These are phyloP conservation scores for Oxycera nigricornis DNA, from an alignment of 2,888 invertebrate species.

Conservation along the genomic window DNA sequence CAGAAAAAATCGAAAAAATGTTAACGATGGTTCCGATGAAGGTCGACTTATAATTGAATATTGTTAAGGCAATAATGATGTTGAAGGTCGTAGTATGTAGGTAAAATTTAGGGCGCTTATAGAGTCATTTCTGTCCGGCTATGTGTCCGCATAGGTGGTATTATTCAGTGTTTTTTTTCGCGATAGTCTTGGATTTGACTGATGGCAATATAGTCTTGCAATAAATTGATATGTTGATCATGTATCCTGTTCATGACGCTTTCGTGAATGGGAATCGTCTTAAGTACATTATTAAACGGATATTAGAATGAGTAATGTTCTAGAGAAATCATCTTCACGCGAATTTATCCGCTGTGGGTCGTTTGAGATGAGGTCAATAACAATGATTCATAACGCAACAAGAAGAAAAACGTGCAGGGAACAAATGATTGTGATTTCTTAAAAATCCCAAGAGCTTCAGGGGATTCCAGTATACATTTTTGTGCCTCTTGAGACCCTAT, in stretches of 20 bases:
- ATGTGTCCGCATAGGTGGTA: background rate
- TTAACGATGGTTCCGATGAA: background rate
- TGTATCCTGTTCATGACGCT: background rate
- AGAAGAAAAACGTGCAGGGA: background rate
- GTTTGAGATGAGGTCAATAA: constrained; percentile 10
- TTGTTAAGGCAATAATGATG: constrained; percentile 3
- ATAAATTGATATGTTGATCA: background rate
- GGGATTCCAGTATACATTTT: too few species aligned
- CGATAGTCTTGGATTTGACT: background rate
- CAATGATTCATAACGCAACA: background rate
- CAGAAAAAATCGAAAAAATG: background rate
- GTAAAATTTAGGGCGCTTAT: background rate
- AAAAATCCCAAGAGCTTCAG: too few species aligned
- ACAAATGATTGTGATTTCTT: constrained; percentile 15
- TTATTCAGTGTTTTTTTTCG: background rate
- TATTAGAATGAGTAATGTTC: constrained; percentile 8
- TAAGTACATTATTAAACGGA: background rate
- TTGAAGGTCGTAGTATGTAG: background rate
- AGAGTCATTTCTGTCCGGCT: background rate
- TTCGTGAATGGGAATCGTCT: background rate
- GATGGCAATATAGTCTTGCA: background rate
- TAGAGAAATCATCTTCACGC: background rate
- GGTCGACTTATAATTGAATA: constrained; percentile 11
- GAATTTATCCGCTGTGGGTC: constrained; percentile 1
- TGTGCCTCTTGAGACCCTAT: too few species aligned